phyloP scores from a whole-genome alignment of 2,888 invertebrate genomes.

The Corythucha ciliata region DNA sequence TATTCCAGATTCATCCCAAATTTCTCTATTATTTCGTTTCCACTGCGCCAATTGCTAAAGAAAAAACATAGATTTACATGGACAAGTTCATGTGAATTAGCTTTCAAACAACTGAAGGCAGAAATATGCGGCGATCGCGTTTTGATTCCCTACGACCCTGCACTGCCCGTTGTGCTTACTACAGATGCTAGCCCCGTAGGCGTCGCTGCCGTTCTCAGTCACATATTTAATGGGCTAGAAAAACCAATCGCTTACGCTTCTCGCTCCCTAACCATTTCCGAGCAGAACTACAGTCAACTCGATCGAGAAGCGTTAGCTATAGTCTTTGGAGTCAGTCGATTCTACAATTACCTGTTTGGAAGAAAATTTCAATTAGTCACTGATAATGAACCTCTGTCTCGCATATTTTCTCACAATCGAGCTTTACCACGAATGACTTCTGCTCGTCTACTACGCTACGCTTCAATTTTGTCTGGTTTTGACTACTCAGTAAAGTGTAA shows the following conservation, averaged over 20 bases:
- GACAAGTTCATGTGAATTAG: slow-evolving; percentile 27
- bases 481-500: background rate
- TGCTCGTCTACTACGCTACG: background rate
- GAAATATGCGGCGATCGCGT: slow-evolving; percentile 10
- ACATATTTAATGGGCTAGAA: background rate
- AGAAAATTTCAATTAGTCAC: slow-evolving; percentile 15
- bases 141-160: slow-evolving; percentile 22
- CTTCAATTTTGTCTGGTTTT: slow-evolving; percentile 10
- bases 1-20: slow-evolving; percentile 6
- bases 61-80: slow-evolving; percentile 28
- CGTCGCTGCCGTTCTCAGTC: background rate
- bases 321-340: slow-evolving; percentile 20
- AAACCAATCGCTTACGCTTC: slow-evolving; percentile 6
- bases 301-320: slow-evolving; percentile 28
- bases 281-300: slow-evolving; percentile 15
- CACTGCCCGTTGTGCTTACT: slow-evolving; percentile 29
- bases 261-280: background rate
- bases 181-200: slow-evolving; percentile 28
- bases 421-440: background rate
- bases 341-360: slow-evolving; percentile 17
- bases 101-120: slow-evolving; percentile 31
- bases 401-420: slow-evolving; percentile 20
- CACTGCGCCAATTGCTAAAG: slow-evolving; percentile 2
- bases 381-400: slow-evolving; percentile 22
- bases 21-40: background rate